phyloP scores from a whole-genome alignment of 2,113 vertebrate genomes.

The Xenopus laevis region DNA sequence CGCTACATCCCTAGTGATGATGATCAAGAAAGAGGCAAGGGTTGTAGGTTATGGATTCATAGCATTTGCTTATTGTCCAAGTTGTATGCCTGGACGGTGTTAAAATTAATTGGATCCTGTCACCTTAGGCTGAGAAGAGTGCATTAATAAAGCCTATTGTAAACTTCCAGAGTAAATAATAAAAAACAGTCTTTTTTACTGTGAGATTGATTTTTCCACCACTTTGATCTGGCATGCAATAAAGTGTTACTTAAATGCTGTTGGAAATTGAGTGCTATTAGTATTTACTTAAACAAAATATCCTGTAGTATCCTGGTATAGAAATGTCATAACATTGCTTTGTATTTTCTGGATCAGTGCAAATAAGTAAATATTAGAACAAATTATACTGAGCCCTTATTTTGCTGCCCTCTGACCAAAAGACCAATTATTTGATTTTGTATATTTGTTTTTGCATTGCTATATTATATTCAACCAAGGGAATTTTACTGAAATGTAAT shows the following conservation, averaged over 20 bases:
- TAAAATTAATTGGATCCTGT: conserved; percentile 44
- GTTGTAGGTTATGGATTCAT: conserved; percentile 38
- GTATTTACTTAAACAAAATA: conserved; percentile 48
- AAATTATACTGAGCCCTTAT: no score
- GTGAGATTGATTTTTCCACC: conserved; percentile 46
- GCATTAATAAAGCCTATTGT: conserved; percentile 41
- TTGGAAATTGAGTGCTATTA: conserved; percentile 39
- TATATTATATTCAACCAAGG: no score
- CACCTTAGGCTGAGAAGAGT: conserved; percentile 38
- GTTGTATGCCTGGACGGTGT: conserved; percentile 47
- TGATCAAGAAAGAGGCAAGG: conserved; percentile 29
- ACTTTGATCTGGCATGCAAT: conserved; percentile 48
- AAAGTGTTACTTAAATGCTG: conserved; percentile 35
- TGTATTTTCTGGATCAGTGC: no score
- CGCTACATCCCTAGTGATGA: no score
- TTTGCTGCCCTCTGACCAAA: no score
- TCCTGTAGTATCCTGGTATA: conserved; percentile 3
- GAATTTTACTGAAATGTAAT: no score
- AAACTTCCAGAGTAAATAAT: conserved; percentile 47
- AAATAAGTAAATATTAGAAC: background rate
- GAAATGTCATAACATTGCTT: background rate
- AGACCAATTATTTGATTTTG: no score
- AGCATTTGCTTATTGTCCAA: conserved; percentile 50
- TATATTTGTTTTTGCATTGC: no score
- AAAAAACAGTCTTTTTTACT: conserved; percentile 49